Evolutionary conservation across 2,888 invertebrate genomes (phyloP).

Genomic region (Diaphora mendica): DNA sequence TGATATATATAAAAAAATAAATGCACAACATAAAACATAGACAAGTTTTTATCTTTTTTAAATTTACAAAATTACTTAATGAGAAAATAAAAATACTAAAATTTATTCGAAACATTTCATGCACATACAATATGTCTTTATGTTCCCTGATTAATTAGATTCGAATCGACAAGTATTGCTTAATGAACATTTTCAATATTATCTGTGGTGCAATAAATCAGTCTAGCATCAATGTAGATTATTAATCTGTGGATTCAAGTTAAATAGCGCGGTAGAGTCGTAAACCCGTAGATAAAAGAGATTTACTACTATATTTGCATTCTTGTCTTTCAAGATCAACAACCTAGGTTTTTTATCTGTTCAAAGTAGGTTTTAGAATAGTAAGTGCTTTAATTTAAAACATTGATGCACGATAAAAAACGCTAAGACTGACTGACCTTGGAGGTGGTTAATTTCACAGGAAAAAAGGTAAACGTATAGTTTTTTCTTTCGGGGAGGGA

Average conservation of each 20-base stretch:
- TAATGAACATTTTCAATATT: not conserved
- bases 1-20: not conserved
- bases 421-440: not conserved
- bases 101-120: not conserved
- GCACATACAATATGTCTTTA: not conserved
- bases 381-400: not conserved
- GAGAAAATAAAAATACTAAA: not conserved
- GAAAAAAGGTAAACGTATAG: not conserved
- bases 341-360: not conserved
- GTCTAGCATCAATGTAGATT: not conserved
- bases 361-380: constrained; percentile 1
- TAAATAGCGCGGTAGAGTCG: constrained; percentile 1
- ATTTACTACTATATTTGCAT: constrained; percentile 4
- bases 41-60: not conserved
- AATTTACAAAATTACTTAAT: not conserved
- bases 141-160: not conserved
- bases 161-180: constrained; percentile 1
- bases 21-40: not conserved
- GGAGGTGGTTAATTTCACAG: not conserved
- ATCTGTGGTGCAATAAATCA: constrained; percentile 7
- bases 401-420: not conserved
- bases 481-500: not conserved
- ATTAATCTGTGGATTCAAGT: constrained; percentile 6
- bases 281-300: not conserved
- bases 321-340: constrained; percentile 3